Evolutionary conservation across 1,140 invertebrate species (phyloP).

Genomic region (Thalassaphorura encarpata): DNA sequence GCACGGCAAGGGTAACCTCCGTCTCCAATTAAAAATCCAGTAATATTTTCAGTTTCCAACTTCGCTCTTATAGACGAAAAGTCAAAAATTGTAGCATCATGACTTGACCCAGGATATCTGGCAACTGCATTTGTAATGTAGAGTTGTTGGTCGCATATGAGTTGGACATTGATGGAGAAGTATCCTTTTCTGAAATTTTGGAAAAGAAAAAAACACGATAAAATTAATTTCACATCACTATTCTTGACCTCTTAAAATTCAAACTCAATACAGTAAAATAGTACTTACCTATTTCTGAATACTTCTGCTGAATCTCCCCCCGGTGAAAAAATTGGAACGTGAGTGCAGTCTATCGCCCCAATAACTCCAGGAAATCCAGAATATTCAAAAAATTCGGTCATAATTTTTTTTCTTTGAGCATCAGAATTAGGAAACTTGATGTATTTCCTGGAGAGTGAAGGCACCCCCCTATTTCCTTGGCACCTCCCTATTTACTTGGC

Average conservation of each 20-base stretch:
- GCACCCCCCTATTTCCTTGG: background rate
- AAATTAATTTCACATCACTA: too few species aligned
- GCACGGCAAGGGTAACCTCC: slow-evolving; percentile 9
- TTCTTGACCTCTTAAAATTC: too few species aligned
- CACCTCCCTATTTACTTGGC: too few species aligned
- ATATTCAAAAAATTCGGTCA: background rate
- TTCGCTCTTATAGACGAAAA: background rate
- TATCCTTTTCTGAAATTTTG: slow-evolving; percentile 28
- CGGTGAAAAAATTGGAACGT: slow-evolving; percentile 30
- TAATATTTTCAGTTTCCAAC: slow-evolving; percentile 4
- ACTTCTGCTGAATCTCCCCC: slow-evolving; percentile 32
- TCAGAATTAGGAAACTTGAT: background rate
- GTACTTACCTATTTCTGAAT: slow-evolving; percentile 33
- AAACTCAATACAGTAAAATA: too few species aligned
- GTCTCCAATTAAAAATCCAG: slow-evolving; percentile 9
- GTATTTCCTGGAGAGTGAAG: background rate
- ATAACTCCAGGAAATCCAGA: slow-evolving; percentile 19
- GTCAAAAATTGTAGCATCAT: slow-evolving; percentile 22
- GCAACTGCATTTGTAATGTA: slow-evolving; percentile 22
- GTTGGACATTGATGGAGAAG: slow-evolving; percentile 30
- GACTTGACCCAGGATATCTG: slow-evolving; percentile 30
- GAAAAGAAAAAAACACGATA: too few species aligned
- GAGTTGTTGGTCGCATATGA: slow-evolving; percentile 20
- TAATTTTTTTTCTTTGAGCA: background rate
- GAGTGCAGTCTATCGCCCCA: slow-evolving; percentile 33